phyloP scores from a whole-genome alignment of 2,888 invertebrate species.

The Taenaris catops region DNA sequence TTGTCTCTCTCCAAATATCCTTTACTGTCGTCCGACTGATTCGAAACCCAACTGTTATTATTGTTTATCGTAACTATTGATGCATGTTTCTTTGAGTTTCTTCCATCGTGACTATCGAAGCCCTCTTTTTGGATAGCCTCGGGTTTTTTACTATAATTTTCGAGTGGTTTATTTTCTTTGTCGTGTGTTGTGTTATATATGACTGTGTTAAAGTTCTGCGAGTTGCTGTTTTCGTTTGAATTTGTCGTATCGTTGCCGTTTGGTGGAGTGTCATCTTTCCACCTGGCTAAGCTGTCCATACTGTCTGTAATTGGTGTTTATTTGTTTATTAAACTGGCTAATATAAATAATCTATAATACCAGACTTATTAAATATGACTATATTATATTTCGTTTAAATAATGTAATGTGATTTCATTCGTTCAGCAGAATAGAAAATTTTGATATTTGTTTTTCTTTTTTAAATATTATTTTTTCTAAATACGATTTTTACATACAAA shows the following conservation, averaged over 20 bases:
- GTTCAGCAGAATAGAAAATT: too few species aligned
- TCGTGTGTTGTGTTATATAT: conserved; percentile 64
- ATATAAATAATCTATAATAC: too few species aligned
- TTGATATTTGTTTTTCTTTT: too few species aligned
- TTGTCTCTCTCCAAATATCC: conserved; percentile 70
- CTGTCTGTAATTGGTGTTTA: conserved; percentile 63
- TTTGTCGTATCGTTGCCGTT: conserved; percentile 69
- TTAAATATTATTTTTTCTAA: too few species aligned
- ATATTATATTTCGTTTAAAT: too few species aligned
- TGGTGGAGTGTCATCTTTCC: conserved; percentile 76
- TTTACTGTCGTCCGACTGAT: conserved; percentile 73
- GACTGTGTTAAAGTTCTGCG: conserved; percentile 67
- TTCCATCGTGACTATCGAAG: conserved; percentile 46
- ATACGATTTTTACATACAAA: too few species aligned
- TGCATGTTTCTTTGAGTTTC: conserved; percentile 62
- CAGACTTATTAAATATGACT: too few species aligned
- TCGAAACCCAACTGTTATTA: conserved; percentile 71
- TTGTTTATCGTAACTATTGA: conserved; percentile 73
- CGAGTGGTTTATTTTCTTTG: conserved; percentile 56
- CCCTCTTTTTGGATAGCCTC: conserved; percentile 42
- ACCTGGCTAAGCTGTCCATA: conserved; percentile 74
- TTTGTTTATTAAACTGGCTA: too few species aligned
- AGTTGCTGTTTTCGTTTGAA: conserved; percentile 57
- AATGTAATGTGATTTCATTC: too few species aligned
- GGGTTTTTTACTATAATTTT: conserved; percentile 40